Evolutionary conservation across 2,888 invertebrate species (phyloP).

Genomic region (Gasteruption jaculator): DNA sequence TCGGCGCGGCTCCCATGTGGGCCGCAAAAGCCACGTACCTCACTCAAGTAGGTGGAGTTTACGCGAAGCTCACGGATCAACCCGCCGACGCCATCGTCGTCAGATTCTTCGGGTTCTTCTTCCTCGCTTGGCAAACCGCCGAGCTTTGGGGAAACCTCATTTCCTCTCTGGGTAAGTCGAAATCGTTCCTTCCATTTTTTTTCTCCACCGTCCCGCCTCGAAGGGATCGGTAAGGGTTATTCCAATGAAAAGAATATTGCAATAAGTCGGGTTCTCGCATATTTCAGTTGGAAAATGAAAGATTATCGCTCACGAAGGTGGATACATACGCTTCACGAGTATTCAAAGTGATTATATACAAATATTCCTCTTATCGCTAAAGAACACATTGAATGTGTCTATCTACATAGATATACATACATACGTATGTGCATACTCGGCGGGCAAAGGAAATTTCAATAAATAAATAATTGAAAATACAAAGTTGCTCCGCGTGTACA

Average conservation of each 20-base stretch:
- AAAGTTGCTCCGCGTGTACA: too few relatives aligned
- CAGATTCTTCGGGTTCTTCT: conserved; percentile 97
- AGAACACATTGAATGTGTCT: too few relatives aligned
- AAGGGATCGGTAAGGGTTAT: too few relatives aligned
- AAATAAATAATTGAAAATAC: too few relatives aligned
- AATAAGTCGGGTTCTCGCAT: too few relatives aligned
- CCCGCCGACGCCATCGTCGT: conserved; percentile 90
- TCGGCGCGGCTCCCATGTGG: conserved; percentile 98
- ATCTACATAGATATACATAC: too few relatives aligned
- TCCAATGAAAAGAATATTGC: too few relatives aligned
- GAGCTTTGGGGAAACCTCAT: conserved; percentile 95
- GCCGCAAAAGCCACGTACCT: conserved; percentile 97
- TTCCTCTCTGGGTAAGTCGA: conserved; percentile 78
- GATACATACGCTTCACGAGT: too few relatives aligned
- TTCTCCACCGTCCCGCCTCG: neutral
- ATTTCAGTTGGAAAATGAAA: conserved; percentile 16
- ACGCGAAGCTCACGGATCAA: conserved; percentile 83
- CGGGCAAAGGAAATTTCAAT: too few relatives aligned
- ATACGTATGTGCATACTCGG: too few relatives aligned
- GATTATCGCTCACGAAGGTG: conserved; percentile 6
- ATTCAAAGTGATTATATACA: too few relatives aligned
- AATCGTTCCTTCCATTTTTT: neutral
- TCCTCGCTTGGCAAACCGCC: conserved; percentile 95
- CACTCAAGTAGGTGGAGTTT: conserved; percentile 88
- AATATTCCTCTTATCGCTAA: too few relatives aligned